These are phyloP conservation scores for Aphidoletes aphidimyza DNA, from an alignment of 2,888 invertebrate species.

Conservation along the genomic window DNA sequence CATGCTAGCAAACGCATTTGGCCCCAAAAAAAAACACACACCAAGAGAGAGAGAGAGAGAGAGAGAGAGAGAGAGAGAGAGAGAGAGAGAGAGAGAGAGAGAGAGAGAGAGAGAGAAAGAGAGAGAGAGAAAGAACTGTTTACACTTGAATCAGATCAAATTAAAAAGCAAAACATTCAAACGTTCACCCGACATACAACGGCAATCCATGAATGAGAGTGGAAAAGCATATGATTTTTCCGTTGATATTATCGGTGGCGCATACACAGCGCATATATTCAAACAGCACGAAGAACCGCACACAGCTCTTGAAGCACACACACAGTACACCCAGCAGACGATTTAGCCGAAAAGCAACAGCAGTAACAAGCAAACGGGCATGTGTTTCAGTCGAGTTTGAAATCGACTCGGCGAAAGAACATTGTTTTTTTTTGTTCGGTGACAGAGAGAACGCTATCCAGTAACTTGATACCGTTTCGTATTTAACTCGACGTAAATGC, in stretches of 20 bases:
- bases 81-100: too few relatives aligned
- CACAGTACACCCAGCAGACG: too few relatives aligned
- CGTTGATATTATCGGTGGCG: not conserved
- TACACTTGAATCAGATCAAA: not conserved
- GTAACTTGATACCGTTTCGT: not conserved
- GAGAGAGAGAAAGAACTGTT: not conserved
- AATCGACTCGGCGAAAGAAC: too few relatives aligned
- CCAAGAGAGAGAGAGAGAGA: too few relatives aligned
- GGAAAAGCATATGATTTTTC: not conserved
- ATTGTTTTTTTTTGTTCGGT: too few relatives aligned
- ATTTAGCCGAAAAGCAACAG: too few relatives aligned
- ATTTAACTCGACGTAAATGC: not conserved
- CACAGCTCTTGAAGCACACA: too few relatives aligned
- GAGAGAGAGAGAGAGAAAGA: too few relatives aligned
- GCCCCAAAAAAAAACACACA: too few relatives aligned
- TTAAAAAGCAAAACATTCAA: not conserved
- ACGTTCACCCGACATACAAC: not conserved
- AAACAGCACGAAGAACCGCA: not conserved
- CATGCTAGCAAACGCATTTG: too few relatives aligned
- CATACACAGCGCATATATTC: not conserved
- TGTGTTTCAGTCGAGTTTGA: not conserved
- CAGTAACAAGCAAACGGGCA: not conserved
- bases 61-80: too few relatives aligned
- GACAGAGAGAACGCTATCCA: conserved; percentile 19
- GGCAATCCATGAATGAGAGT: conserved; percentile 24